Conservation (phyloP, 2,888 invertebrate species). For the Rhopalosiphum nymphaeae region DNA sequence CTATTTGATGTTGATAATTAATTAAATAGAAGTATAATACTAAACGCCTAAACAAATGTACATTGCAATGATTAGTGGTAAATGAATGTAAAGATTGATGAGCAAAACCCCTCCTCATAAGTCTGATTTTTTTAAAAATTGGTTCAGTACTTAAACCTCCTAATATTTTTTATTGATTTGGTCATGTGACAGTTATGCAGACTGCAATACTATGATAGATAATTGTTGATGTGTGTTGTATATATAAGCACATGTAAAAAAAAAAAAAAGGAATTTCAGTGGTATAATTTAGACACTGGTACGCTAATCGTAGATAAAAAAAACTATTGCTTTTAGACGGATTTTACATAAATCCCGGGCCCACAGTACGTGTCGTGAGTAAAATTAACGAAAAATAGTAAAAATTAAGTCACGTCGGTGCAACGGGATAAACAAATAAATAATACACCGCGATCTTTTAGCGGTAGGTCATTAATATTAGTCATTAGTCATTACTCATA, state of each 20-base stretch:
- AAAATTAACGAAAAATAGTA: background rate
- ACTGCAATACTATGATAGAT: background rate
- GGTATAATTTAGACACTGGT: background rate
- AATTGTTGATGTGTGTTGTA: background rate
- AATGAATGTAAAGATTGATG: no score
- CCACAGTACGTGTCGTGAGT: background rate
- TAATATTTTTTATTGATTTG: no score
- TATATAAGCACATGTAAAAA: background rate
- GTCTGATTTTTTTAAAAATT: no score
- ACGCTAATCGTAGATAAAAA: background rate
- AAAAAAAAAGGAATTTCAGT: background rate
- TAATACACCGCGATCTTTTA: background rate
- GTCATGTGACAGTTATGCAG: background rate
- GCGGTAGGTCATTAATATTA: background rate
- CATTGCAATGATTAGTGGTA: no score
- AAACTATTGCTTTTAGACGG: background rate
- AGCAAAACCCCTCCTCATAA: no score
- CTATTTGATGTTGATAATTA: no score
- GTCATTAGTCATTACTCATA: background rate
- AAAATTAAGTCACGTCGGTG: slow-evolving; percentile 1
- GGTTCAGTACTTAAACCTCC: no score
- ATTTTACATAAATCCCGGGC: background rate
- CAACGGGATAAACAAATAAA: background rate
- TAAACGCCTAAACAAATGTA: no score
- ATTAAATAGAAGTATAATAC: background rate